These are phyloP conservation scores for Lacerta agilis DNA, from an alignment of 2,797 vertebrate genomes.

Conservation along the genomic window DNA sequence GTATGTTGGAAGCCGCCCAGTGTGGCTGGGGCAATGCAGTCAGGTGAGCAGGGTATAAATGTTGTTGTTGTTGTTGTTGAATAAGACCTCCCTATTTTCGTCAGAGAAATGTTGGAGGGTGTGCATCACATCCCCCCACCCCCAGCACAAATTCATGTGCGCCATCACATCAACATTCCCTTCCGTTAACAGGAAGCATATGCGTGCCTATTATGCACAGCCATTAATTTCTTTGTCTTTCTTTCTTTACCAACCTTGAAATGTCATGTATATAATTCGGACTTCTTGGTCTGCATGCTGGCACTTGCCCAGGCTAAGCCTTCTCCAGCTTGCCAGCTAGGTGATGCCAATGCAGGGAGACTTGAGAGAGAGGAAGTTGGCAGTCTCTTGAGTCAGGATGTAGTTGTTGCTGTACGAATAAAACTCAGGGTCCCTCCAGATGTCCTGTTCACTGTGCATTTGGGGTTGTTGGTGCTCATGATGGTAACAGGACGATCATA, in stretches of 20 bases:
- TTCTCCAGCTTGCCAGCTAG: neutral
- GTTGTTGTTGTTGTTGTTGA: too few relatives aligned
- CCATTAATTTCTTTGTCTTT: neutral
- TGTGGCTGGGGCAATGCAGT: too few relatives aligned
- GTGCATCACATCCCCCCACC: too few relatives aligned
- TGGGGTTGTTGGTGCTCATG: too few relatives aligned
- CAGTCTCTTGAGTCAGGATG: neutral
- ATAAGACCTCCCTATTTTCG: too few relatives aligned
- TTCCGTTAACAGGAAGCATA: neutral
- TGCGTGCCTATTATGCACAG: neutral
- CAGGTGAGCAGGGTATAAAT: too few relatives aligned
- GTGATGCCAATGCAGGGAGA: neutral
- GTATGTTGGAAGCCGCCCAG: too few relatives aligned
- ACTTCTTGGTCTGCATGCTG: neutral
- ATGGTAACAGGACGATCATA: too few relatives aligned
- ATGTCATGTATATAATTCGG: too few relatives aligned
- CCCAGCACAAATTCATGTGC: neutral
- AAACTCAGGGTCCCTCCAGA: neutral
- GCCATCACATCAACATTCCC: neutral
- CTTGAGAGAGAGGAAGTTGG: neutral
- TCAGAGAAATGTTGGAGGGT: too few relatives aligned
- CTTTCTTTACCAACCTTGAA: neutral
- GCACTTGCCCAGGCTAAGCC: neutral
- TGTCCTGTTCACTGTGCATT: too few relatives aligned
- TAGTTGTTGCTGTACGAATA: neutral